Conservation (phyloP, 1,140 invertebrate genomes). For the Pachypsylla venusta region DNA sequence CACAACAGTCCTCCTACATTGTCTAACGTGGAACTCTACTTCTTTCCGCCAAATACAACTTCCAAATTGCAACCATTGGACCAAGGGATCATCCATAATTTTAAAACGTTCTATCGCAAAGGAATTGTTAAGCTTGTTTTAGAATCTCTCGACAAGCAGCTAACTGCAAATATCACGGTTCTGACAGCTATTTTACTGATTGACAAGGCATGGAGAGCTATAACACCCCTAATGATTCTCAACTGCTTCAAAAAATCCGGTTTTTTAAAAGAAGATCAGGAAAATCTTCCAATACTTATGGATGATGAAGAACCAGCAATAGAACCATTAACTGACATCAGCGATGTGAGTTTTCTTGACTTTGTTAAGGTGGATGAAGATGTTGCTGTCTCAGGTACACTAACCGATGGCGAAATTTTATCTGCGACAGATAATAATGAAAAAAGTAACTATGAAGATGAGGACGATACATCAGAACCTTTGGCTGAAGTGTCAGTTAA, state of each 20-base stretch:
- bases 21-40: conserved; percentile 29
- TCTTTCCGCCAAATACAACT: conserved; percentile 35
- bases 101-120: conserved; percentile 23
- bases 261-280: not conserved
- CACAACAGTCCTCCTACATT: conserved; percentile 26
- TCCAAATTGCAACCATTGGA: conserved; percentile 35
- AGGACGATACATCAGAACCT: too few relatives aligned
- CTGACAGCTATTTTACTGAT: not conserved
- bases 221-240: not conserved
- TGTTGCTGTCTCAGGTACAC: not conserved
- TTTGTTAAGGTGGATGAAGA: not conserved
- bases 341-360: not conserved
- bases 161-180: not conserved
- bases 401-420: not conserved
- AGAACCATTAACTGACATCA: not conserved
- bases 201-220: conserved; percentile 9
- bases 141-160: not conserved
- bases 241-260: not conserved
- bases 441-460: too few relatives aligned
- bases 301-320: not conserved
- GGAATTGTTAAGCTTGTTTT: conserved; percentile 1
- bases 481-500: too few relatives aligned
- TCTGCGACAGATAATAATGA: too few relatives aligned
- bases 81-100: conserved; percentile 32
- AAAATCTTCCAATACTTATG: not conserved